A percentile compares a stretch with the other conserved stretches of the same genome.
phyloP scores from a whole-genome alignment of 1,140 invertebrate species.

The Copidosoma floridanum region DNA sequence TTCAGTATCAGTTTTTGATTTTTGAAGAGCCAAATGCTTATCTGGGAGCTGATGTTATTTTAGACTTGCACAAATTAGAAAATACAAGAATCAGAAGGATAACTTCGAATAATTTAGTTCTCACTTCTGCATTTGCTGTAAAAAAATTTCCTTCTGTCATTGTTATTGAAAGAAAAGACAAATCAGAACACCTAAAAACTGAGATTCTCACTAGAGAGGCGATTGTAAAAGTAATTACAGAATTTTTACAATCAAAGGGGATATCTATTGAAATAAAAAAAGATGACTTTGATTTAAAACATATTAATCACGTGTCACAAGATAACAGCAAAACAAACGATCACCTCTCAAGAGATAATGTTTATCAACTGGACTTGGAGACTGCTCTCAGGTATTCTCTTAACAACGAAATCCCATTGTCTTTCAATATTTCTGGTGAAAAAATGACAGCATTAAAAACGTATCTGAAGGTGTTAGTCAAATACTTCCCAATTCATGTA shows the following conservation, averaged over 20 bases:
- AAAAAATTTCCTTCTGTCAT: slow-evolving; percentile 59
- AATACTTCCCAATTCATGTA: slow-evolving; percentile 70
- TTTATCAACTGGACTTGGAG: slow-evolving; percentile 85
- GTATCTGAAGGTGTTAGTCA: slow-evolving; percentile 69
- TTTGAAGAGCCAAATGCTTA: slow-evolving; percentile 62
- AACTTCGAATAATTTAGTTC: slow-evolving; percentile 55
- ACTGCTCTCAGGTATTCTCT: slow-evolving; percentile 77
- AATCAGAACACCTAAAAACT: slow-evolving; percentile 50
- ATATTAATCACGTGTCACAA: too few species aligned
- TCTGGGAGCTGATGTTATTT: slow-evolving; percentile 61
- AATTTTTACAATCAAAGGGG: slow-evolving; percentile 55
- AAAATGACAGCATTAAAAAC: slow-evolving; percentile 69
- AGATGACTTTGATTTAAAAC: background rate
- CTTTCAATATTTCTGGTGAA: slow-evolving; percentile 68
- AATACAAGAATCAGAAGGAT: slow-evolving; percentile 60
- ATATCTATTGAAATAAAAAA: slow-evolving; percentile 32
- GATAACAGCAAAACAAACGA: background rate
- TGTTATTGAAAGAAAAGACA: slow-evolving; percentile 48
- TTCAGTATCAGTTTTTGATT: slow-evolving; percentile 60
- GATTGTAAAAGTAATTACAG: slow-evolving; percentile 46
- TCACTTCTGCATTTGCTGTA: slow-evolving; percentile 54
- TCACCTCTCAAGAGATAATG: slow-evolving; percentile 47
- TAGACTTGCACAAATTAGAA: slow-evolving; percentile 62
- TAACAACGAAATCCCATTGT: slow-evolving; percentile 74
- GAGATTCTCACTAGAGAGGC: slow-evolving; percentile 50